Percentiles rank a stretch among this genome's conserved stretches.
Evolutionary conservation across 2,888 invertebrate genomes (phyloP).

Genomic region (Drosophila acutilabella): DNA sequence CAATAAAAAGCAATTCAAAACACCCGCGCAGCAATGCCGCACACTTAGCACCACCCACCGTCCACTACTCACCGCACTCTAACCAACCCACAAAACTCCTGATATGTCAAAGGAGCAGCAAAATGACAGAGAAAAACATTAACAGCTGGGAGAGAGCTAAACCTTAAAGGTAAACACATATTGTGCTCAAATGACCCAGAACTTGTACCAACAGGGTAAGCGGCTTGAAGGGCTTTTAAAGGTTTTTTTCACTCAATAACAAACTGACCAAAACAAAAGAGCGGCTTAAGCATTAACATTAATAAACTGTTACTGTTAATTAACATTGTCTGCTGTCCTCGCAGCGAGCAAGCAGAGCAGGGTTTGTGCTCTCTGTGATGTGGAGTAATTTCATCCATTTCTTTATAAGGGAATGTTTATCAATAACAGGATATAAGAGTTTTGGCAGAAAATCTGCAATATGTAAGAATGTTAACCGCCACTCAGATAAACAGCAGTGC

Average conservation of each 20-base stretch:
- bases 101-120: slow-evolving; percentile 13
- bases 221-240: slow-evolving; percentile 20
- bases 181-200: slow-evolving; percentile 68
- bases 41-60: neutral
- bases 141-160: slow-evolving; percentile 24
- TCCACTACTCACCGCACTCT: neutral
- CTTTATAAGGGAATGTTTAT: neutral
- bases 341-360: neutral
- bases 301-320: slow-evolving; percentile 27
- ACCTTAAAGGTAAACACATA: slow-evolving; percentile 42
- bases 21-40: slow-evolving; percentile 1
- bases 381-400: slow-evolving; percentile 1
- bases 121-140: slow-evolving; percentile 26
- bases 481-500: neutral
- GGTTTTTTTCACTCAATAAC: slow-evolving; percentile 33
- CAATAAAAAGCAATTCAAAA: slow-evolving; percentile 34
- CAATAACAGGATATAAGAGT: slow-evolving; percentile 39
- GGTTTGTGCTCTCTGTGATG: slow-evolving; percentile 1
- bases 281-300: slow-evolving; percentile 6
- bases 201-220: slow-evolving; percentile 54
- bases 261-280: slow-evolving; percentile 32
- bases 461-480: slow-evolving; percentile 5
- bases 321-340: slow-evolving; percentile 11
- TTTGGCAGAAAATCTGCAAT: neutral
- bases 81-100: neutral